phyloP scores from a whole-genome alignment of 2,888 invertebrate species.

The Zelleria hepariella region DNA sequence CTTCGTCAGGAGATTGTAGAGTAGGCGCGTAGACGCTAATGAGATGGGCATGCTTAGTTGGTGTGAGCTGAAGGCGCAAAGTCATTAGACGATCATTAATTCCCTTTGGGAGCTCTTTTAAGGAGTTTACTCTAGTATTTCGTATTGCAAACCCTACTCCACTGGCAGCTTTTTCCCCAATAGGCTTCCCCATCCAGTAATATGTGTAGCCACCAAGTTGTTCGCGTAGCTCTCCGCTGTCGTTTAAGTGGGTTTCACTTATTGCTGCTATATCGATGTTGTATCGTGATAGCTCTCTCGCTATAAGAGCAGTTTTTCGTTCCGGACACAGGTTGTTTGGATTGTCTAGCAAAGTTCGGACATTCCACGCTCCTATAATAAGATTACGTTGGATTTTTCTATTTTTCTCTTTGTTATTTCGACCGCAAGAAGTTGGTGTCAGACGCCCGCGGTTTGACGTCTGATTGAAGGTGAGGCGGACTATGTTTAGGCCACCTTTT shows the following conservation, averaged over 20 bases:
- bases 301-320: conserved; percentile 10
- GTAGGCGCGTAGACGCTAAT: conserved; percentile 2
- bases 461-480: not conserved
- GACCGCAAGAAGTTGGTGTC: not conserved
- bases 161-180: not conserved
- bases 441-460: not conserved
- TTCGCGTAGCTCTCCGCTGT: conserved; percentile 8
- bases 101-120: not conserved
- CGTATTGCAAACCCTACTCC: conserved; percentile 1
- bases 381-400: no score
- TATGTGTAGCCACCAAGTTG: not conserved
- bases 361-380: conserved; percentile 9
- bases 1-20: not conserved
- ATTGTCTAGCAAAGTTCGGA: conserved; percentile 11
- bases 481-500: no score
- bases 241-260: conserved; percentile 6
- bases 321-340: conserved; percentile 13
- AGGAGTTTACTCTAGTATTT: not conserved
- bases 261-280: no score
- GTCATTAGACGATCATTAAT: no score
- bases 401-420: not conserved
- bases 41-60: not conserved
- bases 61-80: not conserved
- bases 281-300: conserved; percentile 5
- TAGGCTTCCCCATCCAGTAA: not conserved